These are phyloP conservation scores for Apis dorsata DNA, from an alignment of 1,140 invertebrate genomes.

Conservation along the genomic window DNA sequence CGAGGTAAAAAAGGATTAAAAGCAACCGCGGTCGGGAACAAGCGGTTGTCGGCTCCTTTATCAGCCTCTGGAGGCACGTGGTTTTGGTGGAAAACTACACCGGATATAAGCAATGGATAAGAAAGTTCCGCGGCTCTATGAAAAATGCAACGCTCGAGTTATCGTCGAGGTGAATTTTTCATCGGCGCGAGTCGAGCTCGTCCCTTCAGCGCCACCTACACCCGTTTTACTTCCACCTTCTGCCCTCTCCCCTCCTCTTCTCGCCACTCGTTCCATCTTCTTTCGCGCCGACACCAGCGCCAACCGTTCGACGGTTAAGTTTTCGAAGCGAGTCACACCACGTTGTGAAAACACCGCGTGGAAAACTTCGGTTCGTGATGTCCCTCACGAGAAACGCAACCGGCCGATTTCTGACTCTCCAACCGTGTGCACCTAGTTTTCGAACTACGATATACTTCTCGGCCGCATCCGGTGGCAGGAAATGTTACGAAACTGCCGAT, in stretches of 20 bases:
- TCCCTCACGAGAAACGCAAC: not conserved
- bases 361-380: conserved; percentile 12
- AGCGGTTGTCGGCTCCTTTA: conserved; percentile 64
- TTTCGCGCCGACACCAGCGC: not conserved
- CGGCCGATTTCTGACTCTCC: conserved; percentile 12
- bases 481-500: conserved; percentile 20
- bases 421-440: conserved; percentile 4
- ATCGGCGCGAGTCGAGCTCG: conserved; percentile 65
- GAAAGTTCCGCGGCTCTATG: conserved; percentile 75
- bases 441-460: conserved; percentile 10
- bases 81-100: conserved; percentile 71
- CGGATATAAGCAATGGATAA: conserved; percentile 77
- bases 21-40: not conserved
- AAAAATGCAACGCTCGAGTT: conserved; percentile 78
- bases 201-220: not conserved
- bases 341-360: not conserved
- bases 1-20: conserved; percentile 7
- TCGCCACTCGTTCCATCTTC: not conserved
- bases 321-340: conserved; percentile 17
- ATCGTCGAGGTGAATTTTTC: conserved; percentile 79
- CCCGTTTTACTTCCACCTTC: not conserved
- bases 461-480: not conserved
- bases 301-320: not conserved
- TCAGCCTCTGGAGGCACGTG: conserved; percentile 70
- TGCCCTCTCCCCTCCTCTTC: not conserved